Conservation (phyloP, 2,797 vertebrate genomes). For the Todus mexicanus region DNA sequence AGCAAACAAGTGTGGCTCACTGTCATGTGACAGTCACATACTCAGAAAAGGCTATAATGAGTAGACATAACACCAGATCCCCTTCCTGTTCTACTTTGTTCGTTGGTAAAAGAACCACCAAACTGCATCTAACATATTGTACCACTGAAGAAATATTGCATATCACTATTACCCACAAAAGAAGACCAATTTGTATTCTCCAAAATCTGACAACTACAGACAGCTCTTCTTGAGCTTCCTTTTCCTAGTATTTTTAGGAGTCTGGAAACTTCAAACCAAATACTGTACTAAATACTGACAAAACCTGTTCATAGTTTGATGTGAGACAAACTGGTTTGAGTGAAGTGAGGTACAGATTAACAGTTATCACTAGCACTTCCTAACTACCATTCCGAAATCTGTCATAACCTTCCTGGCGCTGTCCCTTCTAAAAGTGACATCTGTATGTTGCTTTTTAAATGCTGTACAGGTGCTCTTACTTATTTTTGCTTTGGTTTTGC, state of each 20-base stretch:
- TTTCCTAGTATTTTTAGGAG: neutral
- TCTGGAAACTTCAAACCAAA: neutral
- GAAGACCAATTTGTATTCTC: neutral
- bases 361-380: neutral
- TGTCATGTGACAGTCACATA: neutral
- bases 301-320: neutral
- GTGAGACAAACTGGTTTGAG: neutral
- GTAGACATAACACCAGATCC: neutral
- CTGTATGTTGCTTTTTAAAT: neutral
- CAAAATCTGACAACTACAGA: neutral
- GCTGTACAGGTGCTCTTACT: neutral
- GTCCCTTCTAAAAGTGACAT: neutral
- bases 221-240: neutral
- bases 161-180: neutral
- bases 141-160: neutral
- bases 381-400: neutral
- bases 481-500: neutral
- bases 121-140: neutral
- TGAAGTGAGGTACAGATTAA: neutral
- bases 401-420: neutral
- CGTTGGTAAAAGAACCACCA: neutral
- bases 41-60: neutral
- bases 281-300: neutral
- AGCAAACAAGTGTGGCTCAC: neutral
- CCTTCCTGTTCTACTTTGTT: too few species aligned